Evolutionary conservation across 2,797 vertebrate genomes (phyloP).

Genomic region (Hippoglossus hippoglossus): DNA sequence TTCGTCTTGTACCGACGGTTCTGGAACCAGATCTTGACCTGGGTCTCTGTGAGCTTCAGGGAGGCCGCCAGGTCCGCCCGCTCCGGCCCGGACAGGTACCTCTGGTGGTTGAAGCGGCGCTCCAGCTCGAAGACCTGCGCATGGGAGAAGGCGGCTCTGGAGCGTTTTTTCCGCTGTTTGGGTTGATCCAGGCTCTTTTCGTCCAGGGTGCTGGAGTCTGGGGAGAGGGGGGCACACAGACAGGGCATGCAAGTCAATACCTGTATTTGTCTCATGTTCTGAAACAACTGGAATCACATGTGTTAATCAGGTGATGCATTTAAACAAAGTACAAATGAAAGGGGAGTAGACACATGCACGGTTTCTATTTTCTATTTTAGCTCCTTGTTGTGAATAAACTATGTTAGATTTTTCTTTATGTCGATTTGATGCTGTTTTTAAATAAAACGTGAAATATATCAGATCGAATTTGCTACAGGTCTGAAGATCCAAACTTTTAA

Average conservation of each 20-base stretch:
- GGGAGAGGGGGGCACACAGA: conserved; percentile 25
- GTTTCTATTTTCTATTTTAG: not conserved
- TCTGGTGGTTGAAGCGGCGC: conserved; percentile 98
- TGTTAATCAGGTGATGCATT: not conserved
- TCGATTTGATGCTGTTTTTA: not conserved
- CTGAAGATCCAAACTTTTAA: not conserved
- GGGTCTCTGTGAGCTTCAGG: conserved; percentile 97
- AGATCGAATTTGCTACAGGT: not conserved
- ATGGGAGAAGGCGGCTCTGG: conserved; percentile 96
- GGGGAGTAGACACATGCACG: not conserved
- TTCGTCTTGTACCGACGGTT: conserved; percentile 99
- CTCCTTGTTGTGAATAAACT: not conserved
- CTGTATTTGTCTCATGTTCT: conserved; percentile 4
- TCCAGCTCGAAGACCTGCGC: conserved; percentile 99
- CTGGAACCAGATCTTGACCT: conserved; percentile 99
- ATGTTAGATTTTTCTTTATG: not conserved
- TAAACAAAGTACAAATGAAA: not conserved
- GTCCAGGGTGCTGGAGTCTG: conserved; percentile 82
- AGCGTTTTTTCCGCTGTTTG: conserved; percentile 97
- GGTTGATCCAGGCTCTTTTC: conserved; percentile 84
- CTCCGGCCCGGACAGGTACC: conserved; percentile 97
- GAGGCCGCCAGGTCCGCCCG: conserved; percentile 97
- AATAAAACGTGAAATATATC: conserved; percentile 1
- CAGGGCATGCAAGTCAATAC: conserved; percentile 16
- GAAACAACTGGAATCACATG: not conserved